Percentiles rank a stretch among this genome's conserved stretches.
phyloP scores from a whole-genome alignment of 2,888 invertebrate genomes.

The Acronicta alni region DNA sequence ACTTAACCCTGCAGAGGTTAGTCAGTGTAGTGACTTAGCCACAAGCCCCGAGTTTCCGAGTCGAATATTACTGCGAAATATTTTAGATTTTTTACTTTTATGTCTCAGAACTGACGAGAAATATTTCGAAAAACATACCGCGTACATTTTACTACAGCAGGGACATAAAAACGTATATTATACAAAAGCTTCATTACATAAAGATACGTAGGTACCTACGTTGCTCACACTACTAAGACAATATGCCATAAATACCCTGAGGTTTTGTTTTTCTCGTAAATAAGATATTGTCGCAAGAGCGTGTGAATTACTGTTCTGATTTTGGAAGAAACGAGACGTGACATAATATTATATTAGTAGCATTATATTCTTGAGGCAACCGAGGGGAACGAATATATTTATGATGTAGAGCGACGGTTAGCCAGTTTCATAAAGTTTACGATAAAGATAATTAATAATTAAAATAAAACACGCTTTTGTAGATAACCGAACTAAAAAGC shows the following conservation, averaged over 20 bases:
- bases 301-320: slow-evolving; percentile 14
- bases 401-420: not conserved
- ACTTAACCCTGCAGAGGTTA: too few species aligned
- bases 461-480: too few species aligned
- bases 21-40: too few species aligned
- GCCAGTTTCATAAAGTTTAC: too few species aligned
- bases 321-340: slow-evolving; percentile 4
- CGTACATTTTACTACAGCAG: slow-evolving; percentile 14
- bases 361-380: not conserved
- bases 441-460: too few species aligned
- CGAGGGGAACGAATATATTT: not conserved
- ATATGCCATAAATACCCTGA: slow-evolving; percentile 22
- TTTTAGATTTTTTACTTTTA: too few species aligned
- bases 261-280: slow-evolving; percentile 25
- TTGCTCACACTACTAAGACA: slow-evolving; percentile 12
- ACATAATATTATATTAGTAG: not conserved
- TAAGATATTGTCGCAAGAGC: slow-evolving; percentile 30
- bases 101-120: not conserved
- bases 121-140: not conserved
- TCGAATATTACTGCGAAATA: too few species aligned
- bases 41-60: too few species aligned
- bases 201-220: not conserved
- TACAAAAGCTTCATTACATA: slow-evolving; percentile 16
- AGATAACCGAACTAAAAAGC: too few species aligned
- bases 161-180: slow-evolving; percentile 19